Conservation (phyloP, 2,113 vertebrate genomes). For the Rhea americana region DNA sequence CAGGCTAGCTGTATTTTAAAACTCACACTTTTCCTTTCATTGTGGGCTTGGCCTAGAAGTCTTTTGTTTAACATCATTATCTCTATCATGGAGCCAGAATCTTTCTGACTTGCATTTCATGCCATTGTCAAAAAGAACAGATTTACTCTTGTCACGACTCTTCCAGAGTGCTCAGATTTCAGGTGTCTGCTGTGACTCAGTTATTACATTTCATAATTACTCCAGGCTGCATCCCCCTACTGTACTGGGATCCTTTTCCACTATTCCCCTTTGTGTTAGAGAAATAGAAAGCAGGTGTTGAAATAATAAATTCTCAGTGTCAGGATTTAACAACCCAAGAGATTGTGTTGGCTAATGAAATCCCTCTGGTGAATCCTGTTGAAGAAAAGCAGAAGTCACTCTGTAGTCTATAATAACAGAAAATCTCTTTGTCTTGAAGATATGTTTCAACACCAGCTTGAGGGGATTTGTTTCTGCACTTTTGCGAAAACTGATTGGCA, state of each 20-base stretch:
- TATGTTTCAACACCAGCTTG: not conserved
- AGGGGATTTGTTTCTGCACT: not conserved
- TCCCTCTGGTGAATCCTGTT: not conserved
- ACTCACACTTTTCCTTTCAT: not conserved
- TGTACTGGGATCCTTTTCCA: not conserved
- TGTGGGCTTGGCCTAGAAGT: not conserved
- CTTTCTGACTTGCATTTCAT: not conserved
- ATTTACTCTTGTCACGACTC: not conserved
- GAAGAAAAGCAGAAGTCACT: constrained; percentile 26
- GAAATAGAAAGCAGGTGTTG: not conserved
- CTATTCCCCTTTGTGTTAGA: not conserved
- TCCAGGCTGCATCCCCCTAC: not conserved
- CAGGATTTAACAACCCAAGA: not conserved
- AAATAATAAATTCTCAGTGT: constrained; percentile 24
- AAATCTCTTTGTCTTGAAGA: not conserved
- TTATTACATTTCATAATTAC: constrained; percentile 6
- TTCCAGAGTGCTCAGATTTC: not conserved
- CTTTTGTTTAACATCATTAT: constrained; percentile 9
- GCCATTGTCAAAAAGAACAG: constrained; percentile 11
- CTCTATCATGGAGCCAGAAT: not conserved
- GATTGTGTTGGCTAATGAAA: not conserved
- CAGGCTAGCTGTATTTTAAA: not conserved
- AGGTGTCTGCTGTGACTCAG: constrained; percentile 3
- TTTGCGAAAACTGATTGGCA: not conserved
- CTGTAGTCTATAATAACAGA: not conserved